A percentile compares a stretch with the other conserved stretches of the same genome.
These are phyloP conservation scores for Antennarius striatus DNA, from an alignment of 2,113 vertebrate genomes.

Conservation along the genomic window DNA sequence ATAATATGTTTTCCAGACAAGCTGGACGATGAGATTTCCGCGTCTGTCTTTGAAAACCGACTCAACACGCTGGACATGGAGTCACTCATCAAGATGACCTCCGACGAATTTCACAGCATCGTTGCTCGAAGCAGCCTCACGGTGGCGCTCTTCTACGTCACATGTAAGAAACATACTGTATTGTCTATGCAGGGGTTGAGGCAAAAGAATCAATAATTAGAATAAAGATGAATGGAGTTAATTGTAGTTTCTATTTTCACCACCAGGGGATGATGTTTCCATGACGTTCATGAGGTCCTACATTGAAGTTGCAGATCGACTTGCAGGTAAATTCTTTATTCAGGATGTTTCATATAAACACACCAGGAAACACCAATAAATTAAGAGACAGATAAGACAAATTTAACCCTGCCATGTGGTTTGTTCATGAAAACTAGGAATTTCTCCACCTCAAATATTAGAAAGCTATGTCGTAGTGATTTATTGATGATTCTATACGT, in stretches of 20 bases:
- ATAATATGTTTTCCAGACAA: constrained; percentile 69
- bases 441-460: too few relatives aligned
- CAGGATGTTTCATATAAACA: background rate
- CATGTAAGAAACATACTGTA: constrained; percentile 77
- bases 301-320: constrained; percentile 79
- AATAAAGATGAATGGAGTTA: background rate
- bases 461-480: too few relatives aligned
- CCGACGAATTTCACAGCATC: constrained; percentile 80
- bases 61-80: constrained; percentile 78
- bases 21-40: constrained; percentile 90
- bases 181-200: too few relatives aligned
- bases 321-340: constrained; percentile 80
- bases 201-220: background rate
- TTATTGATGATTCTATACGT: too few relatives aligned
- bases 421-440: too few relatives aligned
- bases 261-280: constrained; percentile 91
- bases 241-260: constrained; percentile 30
- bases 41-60: constrained; percentile 83
- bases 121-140: constrained; percentile 65
- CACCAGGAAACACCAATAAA: too few relatives aligned
- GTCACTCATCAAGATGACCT: constrained; percentile 79
- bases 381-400: too few relatives aligned
- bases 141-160: constrained; percentile 89
- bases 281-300: constrained; percentile 84
- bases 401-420: too few relatives aligned